Base-by-base conservation (phyloP, 2,797 vertebrate genomes). In the Antennarius maculatus region DNA sequence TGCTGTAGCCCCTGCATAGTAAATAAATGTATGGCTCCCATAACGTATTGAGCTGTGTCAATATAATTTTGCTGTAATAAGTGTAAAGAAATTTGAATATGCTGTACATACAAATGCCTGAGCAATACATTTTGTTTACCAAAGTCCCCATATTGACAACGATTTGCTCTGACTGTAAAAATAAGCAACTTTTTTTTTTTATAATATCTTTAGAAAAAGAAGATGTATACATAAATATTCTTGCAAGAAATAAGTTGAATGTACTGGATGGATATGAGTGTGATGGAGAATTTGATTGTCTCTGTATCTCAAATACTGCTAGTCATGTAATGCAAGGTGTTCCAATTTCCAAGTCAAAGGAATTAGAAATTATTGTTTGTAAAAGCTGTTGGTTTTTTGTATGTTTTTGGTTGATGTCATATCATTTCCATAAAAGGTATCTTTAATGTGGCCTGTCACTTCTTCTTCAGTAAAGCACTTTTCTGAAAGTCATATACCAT, bases 131-230 rank as follows among this genome's bases (percentile, higher is more conserved):
- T 92, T 89, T 89, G 84, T 91, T 88, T 86, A 90, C 87, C 90
- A 87, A 92, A 91, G 87, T 88, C 80, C 79, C 69, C 66, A 72
- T 53, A 61, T 73, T 82, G 76, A 88, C 67, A 72, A 74, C 23
- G 81, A 71, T 88, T 82, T 84, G 66, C 80, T 91, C 76, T 87
- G 65, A 84, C 72, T 54, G 23, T 73, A 70, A 66, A 77, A 79
- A 82, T 59, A 83, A 91, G 91, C 93, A 89, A 91, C 92, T 92
- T 92, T 93, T 92, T 93, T n/a, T n/a, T n/a, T n/a, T n/a, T 91
- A 93, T 87, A 88, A 92, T 85, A 89, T 86, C 49, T 93, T 94
- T 93, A 93, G 87, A 91, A 93, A 79, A 65, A 71, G 80, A 68
- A 71, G 9, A 41, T 13, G 68, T 55, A 82, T 43, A 37, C 51